phyloP scores from a whole-genome alignment of 2,797 vertebrate species.

The Macrochelys suwanniensis region DNA sequence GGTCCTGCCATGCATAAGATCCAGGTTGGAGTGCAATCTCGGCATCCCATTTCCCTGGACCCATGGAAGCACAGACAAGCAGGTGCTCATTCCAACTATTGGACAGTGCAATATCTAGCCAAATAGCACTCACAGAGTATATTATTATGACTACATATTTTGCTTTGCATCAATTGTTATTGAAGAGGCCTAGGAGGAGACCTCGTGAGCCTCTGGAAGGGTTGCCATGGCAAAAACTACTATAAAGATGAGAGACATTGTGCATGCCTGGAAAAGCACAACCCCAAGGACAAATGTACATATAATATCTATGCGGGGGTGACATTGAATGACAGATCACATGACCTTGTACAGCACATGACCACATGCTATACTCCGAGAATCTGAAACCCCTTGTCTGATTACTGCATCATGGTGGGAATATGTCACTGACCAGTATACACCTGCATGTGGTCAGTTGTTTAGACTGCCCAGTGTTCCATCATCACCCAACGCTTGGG shows the following conservation, averaged over 20 bases:
- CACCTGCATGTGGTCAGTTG: not conserved
- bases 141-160: not conserved
- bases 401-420: not conserved
- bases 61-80: not conserved
- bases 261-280: not conserved
- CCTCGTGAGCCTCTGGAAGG: not conserved
- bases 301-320: fast-evolving
- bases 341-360: fast-evolving
- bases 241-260: not conserved
- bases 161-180: not conserved
- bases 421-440: not conserved
- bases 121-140: not conserved
- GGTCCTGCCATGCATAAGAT: not conserved
- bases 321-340: not conserved
- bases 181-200: fast-evolving
- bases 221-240: not conserved
- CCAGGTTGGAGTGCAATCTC: not conserved
- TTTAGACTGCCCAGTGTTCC: not conserved
- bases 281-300: not conserved
- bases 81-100: not conserved
- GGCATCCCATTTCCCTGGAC: not conserved
- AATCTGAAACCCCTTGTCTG: not conserved
- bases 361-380: fast-evolving
- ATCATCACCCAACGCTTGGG: not conserved
- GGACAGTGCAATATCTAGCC: not conserved